Conservation (phyloP, 1,140 invertebrate genomes). For the Plectrocnemia conspersa region DNA sequence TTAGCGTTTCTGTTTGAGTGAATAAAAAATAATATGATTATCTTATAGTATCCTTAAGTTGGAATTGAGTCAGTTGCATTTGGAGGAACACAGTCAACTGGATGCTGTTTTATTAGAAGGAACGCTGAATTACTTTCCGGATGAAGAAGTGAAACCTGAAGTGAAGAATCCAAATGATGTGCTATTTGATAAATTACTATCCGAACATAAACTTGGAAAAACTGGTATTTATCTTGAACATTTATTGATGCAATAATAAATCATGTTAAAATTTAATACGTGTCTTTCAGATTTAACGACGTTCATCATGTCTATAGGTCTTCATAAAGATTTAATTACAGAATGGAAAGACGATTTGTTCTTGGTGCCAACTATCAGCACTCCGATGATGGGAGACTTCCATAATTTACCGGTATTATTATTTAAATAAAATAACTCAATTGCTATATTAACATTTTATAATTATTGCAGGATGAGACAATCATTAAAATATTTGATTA, state of each 20-base stretch:
- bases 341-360: conserved; percentile 28
- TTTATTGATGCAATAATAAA: background rate
- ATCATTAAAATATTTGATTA: conserved; percentile 69
- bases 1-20: no score
- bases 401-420: conserved; percentile 42
- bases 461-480: conserved; percentile 60
- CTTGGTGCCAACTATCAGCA: conserved; percentile 29
- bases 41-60: conserved; percentile 64
- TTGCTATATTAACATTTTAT: background rate
- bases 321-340: conserved; percentile 31
- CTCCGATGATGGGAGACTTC: conserved; percentile 43
- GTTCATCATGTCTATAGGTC: conserved; percentile 27
- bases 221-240: background rate
- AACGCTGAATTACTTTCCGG: conserved; percentile 28
- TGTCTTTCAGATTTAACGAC: conserved; percentile 19
- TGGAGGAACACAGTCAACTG: conserved; percentile 84
- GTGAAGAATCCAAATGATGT: background rate
- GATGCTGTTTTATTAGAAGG: conserved; percentile 78
- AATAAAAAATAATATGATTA: conserved; percentile 15
- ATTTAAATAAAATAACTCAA: conserved; percentile 5
- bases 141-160: conserved; percentile 15
- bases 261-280: background rate
- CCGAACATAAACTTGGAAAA: no score
- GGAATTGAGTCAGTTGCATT: conserved; percentile 76
- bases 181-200: background rate